Evolutionary conservation across 2,888 invertebrate species (phyloP).

Genomic region (Latheticus oryzae): DNA sequence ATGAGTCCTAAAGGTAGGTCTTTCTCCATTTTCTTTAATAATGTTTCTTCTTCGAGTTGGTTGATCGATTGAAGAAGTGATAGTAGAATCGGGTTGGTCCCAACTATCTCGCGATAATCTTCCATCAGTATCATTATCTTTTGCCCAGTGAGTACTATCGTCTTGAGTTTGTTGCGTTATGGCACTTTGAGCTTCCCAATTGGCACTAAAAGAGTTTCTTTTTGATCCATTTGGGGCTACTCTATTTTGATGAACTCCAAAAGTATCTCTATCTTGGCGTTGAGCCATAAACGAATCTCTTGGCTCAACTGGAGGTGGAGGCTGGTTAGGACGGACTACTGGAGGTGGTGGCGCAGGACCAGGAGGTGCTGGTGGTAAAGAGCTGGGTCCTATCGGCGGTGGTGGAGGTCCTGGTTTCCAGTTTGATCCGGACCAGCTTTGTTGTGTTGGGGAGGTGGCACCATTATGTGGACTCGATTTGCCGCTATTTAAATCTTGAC

Average conservation of each 20-base stretch:
- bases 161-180: slow-evolving; percentile 62
- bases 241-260: slow-evolving; percentile 77
- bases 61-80: slow-evolving; percentile 64
- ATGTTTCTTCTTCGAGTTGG: slow-evolving; percentile 51
- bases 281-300: slow-evolving; percentile 74
- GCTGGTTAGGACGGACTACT: slow-evolving; percentile 70
- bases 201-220: slow-evolving; percentile 64
- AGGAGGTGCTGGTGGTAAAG: slow-evolving; percentile 72
- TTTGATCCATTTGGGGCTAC: slow-evolving; percentile 60
- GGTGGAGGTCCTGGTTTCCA: slow-evolving; percentile 71
- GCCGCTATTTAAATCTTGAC: slow-evolving; percentile 63
- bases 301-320: slow-evolving; percentile 74
- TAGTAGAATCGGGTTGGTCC: slow-evolving; percentile 66
- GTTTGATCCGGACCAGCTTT: slow-evolving; percentile 63
- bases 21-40: slow-evolving; percentile 62
- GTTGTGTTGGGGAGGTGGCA: slow-evolving; percentile 61
- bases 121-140: slow-evolving; percentile 59
- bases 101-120: slow-evolving; percentile 61
- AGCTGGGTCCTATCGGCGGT: slow-evolving; percentile 71
- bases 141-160: slow-evolving; percentile 68
- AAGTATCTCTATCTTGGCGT: slow-evolving; percentile 78
- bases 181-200: slow-evolving; percentile 64
- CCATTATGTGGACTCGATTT: slow-evolving; percentile 62
- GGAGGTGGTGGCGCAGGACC: slow-evolving; percentile 73
- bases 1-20: slow-evolving; percentile 79